Percentiles rank a stretch among this genome's conserved stretches.
Evolutionary conservation across 1,140 invertebrate species (phyloP).

Genomic region (Diplogasteroides magnus): DNA sequence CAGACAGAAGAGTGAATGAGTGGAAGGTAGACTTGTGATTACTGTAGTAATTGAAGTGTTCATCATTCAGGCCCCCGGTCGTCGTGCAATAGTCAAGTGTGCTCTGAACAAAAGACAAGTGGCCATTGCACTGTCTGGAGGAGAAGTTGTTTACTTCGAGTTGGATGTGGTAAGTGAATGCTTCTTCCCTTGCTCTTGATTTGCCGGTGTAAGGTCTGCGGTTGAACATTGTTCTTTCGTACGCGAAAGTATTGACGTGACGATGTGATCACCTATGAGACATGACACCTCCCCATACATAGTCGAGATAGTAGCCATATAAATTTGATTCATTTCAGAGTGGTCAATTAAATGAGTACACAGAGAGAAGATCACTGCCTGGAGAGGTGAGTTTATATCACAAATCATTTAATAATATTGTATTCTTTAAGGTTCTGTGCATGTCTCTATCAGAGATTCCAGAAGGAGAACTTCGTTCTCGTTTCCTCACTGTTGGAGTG

Average conservation of each 20-base stretch:
- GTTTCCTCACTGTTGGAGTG: slow-evolving; percentile 92
- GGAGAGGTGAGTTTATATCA: slow-evolving; percentile 73
- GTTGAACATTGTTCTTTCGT: too few relatives aligned
- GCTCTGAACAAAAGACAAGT: slow-evolving; percentile 94
- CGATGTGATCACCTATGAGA: too few relatives aligned
- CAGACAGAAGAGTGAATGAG: slow-evolving; percentile 94
- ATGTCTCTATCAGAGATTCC: slow-evolving; percentile 95
- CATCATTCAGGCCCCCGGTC: slow-evolving; percentile 81
- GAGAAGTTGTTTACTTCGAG: slow-evolving; percentile 98
- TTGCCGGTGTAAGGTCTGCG: too few relatives aligned
- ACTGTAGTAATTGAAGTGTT: background rate
- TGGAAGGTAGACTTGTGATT: slow-evolving; percentile 69
- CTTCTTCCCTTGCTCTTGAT: too few relatives aligned
- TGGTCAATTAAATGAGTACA: slow-evolving; percentile 95
- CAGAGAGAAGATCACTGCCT: slow-evolving; percentile 62
- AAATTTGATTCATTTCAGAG: too few relatives aligned
- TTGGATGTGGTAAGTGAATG: slow-evolving; percentile 89
- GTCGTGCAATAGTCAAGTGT: slow-evolving; percentile 93
- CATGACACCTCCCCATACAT: too few relatives aligned
- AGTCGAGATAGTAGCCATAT: too few relatives aligned
- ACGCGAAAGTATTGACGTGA: too few relatives aligned
- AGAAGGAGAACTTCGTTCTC: slow-evolving; percentile 83
- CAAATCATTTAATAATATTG: slow-evolving; percentile 85
- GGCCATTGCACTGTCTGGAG: slow-evolving; percentile 84
- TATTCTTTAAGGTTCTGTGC: slow-evolving; percentile 92